Evolutionary conservation across 2,797 vertebrate genomes (phyloP).

Genomic region (Enteromius trimaculatus): DNA sequence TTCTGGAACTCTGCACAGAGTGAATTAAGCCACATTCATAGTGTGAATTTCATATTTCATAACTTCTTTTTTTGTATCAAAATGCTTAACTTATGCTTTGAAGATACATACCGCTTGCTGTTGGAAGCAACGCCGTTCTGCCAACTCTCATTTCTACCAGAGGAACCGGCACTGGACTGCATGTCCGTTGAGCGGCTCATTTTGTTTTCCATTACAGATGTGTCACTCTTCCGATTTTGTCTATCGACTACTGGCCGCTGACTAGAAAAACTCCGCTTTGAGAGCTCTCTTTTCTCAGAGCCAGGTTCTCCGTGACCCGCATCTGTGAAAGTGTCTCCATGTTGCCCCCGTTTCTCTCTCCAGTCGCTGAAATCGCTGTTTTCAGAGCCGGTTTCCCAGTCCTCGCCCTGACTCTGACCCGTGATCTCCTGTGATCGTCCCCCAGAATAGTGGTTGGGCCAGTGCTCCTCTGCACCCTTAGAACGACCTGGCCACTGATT

Average conservation of each 20-base stretch:
- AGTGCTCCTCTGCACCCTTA: conserved; percentile 80
- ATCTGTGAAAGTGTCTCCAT: conserved; percentile 78
- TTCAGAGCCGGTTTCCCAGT: conserved; percentile 97
- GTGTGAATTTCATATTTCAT: not conserved
- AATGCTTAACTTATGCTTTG: too few relatives aligned
- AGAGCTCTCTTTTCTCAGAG: conserved; percentile 91
- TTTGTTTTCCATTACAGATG: conserved; percentile 82
- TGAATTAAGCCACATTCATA: not conserved
- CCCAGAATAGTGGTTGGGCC: conserved; percentile 73
- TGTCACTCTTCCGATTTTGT: conserved; percentile 92
- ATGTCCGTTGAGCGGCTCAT: conserved; percentile 79
- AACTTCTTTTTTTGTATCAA: not conserved
- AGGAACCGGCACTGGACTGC: conserved; percentile 62
- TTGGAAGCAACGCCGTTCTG: conserved; percentile 84
- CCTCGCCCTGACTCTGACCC: conserved; percentile 87
- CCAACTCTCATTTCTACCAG: conserved; percentile 83
- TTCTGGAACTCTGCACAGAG: conserved; percentile 81
- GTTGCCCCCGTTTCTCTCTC: conserved; percentile 79
- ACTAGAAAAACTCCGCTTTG: conserved; percentile 97
- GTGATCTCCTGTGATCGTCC: conserved; percentile 71
- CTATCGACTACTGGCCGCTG: conserved; percentile 92
- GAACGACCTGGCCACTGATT: conserved; percentile 85
- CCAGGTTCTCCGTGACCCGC: conserved; percentile 73
- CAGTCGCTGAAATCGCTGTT: conserved; percentile 95
- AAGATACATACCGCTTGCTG: conserved; percentile 84